Base-by-base conservation (phyloP, 2,797 vertebrate genomes). In the Austrolebias charrua region DNA sequence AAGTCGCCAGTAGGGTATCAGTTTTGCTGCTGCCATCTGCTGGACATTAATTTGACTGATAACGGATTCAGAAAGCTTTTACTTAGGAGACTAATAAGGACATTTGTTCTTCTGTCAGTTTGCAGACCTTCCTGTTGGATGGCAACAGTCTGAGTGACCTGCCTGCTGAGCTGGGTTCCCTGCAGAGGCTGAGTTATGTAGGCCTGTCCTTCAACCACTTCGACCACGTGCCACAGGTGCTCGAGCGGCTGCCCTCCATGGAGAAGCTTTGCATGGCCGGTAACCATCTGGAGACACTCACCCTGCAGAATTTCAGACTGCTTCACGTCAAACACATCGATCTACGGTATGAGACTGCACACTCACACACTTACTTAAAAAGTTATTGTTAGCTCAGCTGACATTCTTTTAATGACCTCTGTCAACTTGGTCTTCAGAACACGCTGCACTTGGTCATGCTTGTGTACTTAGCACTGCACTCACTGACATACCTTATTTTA, bases 181-280 rank as follows among this genome's bases (percentile, higher is more conserved):
- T 98, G 78, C 93, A 92, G 75, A 93, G 94, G 62, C 94, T 99
- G 33, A 91, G 87, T 75, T 99, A 98, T 19, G 79, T 98, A 15
- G 94, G 97, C 48, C 92, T 99, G 66, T 98, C 97, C 79, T 99
- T 99, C 91, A 99, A 99, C 4, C 95, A 96, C 75, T 98, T 99
- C 91, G 87, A 78, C 52, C 86, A 92, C 81, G 90, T 98, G 83
- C 97, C 97, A 4, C 89, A 91, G 43, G 94, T 98, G 28, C 79
- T 98, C 82, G 95, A 97, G 90, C 94, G 94, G 46, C 64, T 98
- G 73, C 82, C 90, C 42, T 91, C 93, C 63, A 91, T 98, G 91
- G 97, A 98, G 84, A 95, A 95, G 64, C 94, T 98, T 35, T 98
- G 97, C 73, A 97, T 98, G 97, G 93, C 96, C 1, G 97, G 97